Percentiles rank a stretch among this genome's conserved stretches.
Evolutionary conservation across 1,140 invertebrate species (phyloP).

Genomic region (Anthonomus grandis): DNA sequence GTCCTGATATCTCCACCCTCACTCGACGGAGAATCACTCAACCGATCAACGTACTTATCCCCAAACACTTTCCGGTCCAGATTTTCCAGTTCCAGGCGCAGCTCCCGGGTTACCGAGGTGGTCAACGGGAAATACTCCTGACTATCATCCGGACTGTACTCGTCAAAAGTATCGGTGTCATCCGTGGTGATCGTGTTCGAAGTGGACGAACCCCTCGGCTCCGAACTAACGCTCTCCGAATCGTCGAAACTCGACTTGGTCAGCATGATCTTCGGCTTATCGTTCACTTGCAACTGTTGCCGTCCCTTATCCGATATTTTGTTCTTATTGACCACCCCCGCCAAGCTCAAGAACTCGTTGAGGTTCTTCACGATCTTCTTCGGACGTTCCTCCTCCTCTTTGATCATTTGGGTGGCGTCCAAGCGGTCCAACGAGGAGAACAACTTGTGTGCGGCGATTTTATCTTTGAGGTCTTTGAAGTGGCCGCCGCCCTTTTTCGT

Average conservation of each 20-base stretch:
- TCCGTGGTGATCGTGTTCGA: constrained; percentile 37
- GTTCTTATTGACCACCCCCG: constrained; percentile 62
- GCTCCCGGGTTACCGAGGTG: constrained; percentile 76
- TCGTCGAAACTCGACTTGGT: constrained; percentile 52
- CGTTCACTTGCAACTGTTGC: constrained; percentile 28
- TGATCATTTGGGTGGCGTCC: constrained; percentile 43
- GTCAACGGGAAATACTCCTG: constrained; percentile 83
- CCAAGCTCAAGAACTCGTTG: constrained; percentile 79
- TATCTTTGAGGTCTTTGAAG: constrained; percentile 55
- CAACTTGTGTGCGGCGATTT: constrained; percentile 50
- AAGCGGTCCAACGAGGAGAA: constrained; percentile 56
- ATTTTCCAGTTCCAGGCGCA: constrained; percentile 75
- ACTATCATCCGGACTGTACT: constrained; percentile 72
- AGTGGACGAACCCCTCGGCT: constrained; percentile 38
- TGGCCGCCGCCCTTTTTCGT: constrained; percentile 49
- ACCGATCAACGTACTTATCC: constrained; percentile 38
- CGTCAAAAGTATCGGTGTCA: constrained; percentile 51
- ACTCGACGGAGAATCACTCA: constrained; percentile 42
- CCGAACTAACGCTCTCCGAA: constrained; percentile 48
- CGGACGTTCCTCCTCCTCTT: constrained; percentile 43
- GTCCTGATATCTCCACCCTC: constrained; percentile 27
- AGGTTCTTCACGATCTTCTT: constrained; percentile 73
- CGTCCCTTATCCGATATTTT: constrained; percentile 45
- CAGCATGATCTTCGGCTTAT: constrained; percentile 49
- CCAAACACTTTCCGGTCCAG: constrained; percentile 76